These are phyloP conservation scores for Watsonalla binaria DNA, from an alignment of 2,888 invertebrate genomes.

Conservation along the genomic window DNA sequence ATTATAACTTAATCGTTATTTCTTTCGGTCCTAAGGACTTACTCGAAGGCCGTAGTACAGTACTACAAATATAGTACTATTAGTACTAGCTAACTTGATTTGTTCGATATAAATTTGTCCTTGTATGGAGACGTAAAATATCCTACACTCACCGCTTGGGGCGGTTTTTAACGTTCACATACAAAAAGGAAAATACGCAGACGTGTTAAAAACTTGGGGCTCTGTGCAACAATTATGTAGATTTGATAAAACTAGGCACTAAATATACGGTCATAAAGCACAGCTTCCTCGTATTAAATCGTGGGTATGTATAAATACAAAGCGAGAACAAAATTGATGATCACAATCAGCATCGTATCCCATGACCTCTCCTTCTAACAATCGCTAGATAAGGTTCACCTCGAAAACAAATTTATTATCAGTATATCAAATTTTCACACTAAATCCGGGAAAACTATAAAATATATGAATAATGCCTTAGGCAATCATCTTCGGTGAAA, in stretches of 20 bases:
- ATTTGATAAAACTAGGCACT: not conserved
- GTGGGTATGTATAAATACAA: constrained; percentile 22
- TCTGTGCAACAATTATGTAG: not conserved
- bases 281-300: constrained; percentile 40
- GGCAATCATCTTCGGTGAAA: no score
- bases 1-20: no score
- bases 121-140: no score
- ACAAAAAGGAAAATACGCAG: no score
- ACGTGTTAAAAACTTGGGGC: no score
- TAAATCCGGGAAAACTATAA: constrained; percentile 3
- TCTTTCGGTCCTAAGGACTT: no score
- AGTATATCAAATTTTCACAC: constrained; percentile 33
- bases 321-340: constrained; percentile 63
- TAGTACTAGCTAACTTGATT: no score
- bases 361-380: constrained; percentile 61
- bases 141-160: no score
- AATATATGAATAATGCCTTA: not conserved
- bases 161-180: no score
- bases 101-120: no score
- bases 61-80: no score
- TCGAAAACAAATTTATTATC: constrained; percentile 35
- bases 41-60: no score
- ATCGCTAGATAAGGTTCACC: constrained; percentile 36
- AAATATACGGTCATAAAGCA: constrained; percentile 5
- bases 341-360: constrained; percentile 56